Conservation (phyloP, 2,113 vertebrate genomes). For the Oreochromis tanganicae region DNA sequence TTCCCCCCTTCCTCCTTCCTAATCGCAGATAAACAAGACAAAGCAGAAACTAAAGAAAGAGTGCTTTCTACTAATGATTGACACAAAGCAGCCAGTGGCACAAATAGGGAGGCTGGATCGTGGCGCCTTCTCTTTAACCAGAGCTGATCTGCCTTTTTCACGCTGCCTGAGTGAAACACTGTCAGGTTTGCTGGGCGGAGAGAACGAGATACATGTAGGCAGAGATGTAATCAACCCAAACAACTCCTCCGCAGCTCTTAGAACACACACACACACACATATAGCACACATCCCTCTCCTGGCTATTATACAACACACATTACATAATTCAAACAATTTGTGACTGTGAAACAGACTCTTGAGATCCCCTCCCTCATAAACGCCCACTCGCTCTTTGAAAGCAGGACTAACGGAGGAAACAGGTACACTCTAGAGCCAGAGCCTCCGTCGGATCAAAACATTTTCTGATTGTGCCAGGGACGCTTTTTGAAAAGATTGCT, state of each 20-base stretch:
- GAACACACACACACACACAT: not conserved
- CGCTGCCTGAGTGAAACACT: not conserved
- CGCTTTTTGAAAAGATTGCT: not conserved
- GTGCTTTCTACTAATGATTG: not conserved
- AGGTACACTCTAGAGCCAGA: conserved; percentile 18
- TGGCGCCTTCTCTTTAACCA: not conserved
- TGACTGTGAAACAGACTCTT: conserved; percentile 25
- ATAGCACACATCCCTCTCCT: not conserved
- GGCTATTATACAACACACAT: conserved; percentile 42
- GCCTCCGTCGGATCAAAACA: not conserved
- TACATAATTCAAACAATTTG: conserved; percentile 47
- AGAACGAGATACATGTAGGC: not conserved
- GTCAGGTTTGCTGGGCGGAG: not conserved
- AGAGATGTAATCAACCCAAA: conserved; percentile 27
- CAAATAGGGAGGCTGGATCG: not conserved
- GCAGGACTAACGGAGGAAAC: conserved; percentile 22
- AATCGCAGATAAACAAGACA: not conserved
- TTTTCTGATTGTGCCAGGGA: conserved; percentile 1
- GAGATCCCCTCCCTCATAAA: conserved; percentile 25
- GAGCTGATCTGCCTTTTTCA: not conserved
- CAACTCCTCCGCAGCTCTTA: conserved; percentile 22
- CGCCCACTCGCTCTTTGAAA: conserved; percentile 55
- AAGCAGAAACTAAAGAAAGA: not conserved
- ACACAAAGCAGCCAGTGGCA: not conserved
- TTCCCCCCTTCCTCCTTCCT: not conserved